Evolutionary conservation across 64 coral and sea anemone genomes (phyloP).

Genomic region (Montipora capricornis): DNA sequence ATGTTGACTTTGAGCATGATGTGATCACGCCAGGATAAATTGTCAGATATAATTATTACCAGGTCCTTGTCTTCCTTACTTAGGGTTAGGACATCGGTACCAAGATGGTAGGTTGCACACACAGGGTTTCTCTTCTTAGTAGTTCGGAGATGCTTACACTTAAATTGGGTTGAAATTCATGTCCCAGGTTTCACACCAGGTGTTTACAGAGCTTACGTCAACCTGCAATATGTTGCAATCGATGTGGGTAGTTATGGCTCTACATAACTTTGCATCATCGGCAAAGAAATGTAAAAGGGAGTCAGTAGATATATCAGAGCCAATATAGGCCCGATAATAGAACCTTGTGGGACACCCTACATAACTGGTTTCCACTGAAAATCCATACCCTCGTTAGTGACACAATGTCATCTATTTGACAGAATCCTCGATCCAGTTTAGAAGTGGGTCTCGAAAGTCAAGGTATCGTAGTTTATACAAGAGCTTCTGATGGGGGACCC

Average conservation of each 20-base stretch:
- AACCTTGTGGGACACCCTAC: too few relatives aligned
- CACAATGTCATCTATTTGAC: slow-evolving; percentile 17
- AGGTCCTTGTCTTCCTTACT: too few relatives aligned
- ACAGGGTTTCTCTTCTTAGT: too few relatives aligned
- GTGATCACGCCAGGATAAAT: slow-evolving; percentile 31
- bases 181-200: not conserved
- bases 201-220: not conserved
- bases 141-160: not conserved
- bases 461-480: too few relatives aligned
- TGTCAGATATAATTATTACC: not conserved
- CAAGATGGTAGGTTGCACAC: too few relatives aligned
- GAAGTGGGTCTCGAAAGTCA: slow-evolving; percentile 24
- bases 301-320: not conserved
- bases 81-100: too few relatives aligned
- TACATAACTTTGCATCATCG: not conserved
- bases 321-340: not conserved
- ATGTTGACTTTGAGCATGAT: slow-evolving; percentile 19
- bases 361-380: not conserved
- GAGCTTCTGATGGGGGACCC: too few relatives aligned
- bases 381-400: not conserved
- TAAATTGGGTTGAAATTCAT: not conserved
- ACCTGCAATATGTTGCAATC: not conserved
- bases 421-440: not conserved
- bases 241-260: not conserved
- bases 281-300: not conserved